Conservation (phyloP, 2,888 invertebrate species). For the Archips crataeganus region DNA sequence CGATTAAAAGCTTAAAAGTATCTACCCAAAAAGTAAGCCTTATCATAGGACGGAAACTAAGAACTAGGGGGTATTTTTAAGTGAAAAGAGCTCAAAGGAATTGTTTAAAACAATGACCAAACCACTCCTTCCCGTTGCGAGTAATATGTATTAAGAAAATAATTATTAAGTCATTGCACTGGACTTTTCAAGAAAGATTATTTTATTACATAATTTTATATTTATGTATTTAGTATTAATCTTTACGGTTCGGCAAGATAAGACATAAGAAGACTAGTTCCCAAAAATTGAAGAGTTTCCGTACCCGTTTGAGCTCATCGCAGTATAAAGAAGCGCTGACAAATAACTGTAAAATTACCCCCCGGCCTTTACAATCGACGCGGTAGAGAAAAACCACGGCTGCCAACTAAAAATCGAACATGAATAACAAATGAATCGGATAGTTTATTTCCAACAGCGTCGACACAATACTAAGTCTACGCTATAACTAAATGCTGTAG, state of each 20-base stretch:
- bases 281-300: neutral
- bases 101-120: too few relatives aligned
- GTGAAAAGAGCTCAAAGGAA: neutral
- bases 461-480: slow-evolving; percentile 26
- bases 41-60: neutral
- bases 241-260: too few relatives aligned
- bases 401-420: neutral
- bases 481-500: slow-evolving; percentile 74
- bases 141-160: neutral
- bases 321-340: neutral
- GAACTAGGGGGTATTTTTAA: neutral
- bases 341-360: neutral
- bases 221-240: too few relatives aligned
- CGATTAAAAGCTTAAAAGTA: neutral
- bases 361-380: neutral
- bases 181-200: too few relatives aligned
- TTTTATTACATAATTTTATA: too few relatives aligned
- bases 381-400: neutral
- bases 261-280: neutral
- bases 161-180: too few relatives aligned
- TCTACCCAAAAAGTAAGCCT: neutral
- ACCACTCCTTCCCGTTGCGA: neutral
- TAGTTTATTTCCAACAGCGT: neutral
- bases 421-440: neutral
- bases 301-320: neutral